phyloP scores from a whole-genome alignment of 2,113 vertebrate genomes.

The Scopus umbretta region DNA sequence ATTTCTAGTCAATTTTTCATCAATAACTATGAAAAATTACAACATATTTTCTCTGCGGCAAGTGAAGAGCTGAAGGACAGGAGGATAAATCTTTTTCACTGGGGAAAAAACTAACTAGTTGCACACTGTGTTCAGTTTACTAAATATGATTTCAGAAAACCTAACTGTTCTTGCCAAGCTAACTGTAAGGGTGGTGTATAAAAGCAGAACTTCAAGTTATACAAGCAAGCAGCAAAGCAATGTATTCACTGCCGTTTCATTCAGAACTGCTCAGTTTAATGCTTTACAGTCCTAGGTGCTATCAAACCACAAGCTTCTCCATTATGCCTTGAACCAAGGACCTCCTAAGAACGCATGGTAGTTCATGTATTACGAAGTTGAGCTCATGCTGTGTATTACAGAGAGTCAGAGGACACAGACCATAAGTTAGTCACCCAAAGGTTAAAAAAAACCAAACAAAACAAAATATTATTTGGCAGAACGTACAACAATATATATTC shows the following conservation, averaged over 20 bases:
- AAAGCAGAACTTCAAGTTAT: not conserved
- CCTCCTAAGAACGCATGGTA: not conserved
- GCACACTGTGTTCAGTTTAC: not conserved
- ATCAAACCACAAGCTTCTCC: not conserved
- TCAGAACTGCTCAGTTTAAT: not conserved
- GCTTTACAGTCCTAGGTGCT: not conserved
- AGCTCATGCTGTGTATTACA: not conserved
- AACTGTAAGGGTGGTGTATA: not conserved
- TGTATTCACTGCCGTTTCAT: rapidly evolving
- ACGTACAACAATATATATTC: not conserved
- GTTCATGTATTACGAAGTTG: not conserved
- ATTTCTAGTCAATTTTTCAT: not conserved
- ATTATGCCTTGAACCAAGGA: not conserved
- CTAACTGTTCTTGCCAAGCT: not conserved
- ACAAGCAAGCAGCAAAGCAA: not conserved
- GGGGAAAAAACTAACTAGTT: not conserved
- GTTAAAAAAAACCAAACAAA: not conserved
- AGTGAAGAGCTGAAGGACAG: not conserved
- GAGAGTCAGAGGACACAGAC: not conserved
- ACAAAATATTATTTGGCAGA: not conserved
- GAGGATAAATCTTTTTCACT: not conserved
- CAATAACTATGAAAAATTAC: not conserved
- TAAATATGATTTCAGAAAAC: not conserved
- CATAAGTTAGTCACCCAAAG: not conserved
- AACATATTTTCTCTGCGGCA: not conserved